Evolutionary conservation across 2,113 vertebrate genomes (phyloP).

Genomic region (Ondatra zibethicus): DNA sequence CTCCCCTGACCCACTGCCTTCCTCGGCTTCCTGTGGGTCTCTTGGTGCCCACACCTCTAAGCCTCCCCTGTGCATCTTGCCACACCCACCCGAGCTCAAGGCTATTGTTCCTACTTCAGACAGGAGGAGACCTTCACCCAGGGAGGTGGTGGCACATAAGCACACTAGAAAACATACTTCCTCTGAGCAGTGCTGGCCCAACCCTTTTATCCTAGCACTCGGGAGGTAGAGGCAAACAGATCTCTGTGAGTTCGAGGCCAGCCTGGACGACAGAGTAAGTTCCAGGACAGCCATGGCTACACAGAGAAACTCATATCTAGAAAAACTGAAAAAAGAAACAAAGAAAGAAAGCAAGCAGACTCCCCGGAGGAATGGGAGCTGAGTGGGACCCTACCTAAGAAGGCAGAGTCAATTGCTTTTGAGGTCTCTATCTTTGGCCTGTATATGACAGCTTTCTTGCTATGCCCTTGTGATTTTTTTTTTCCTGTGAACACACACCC

Average conservation of each 20-base stretch:
- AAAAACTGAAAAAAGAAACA: background rate
- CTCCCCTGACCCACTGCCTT: background rate
- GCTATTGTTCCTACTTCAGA: background rate
- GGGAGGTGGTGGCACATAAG: background rate
- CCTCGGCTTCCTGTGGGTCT: background rate
- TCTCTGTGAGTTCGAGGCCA: background rate
- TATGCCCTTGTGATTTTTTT: background rate
- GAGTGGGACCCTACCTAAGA: background rate
- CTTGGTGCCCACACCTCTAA: background rate
- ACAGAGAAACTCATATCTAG: background rate
- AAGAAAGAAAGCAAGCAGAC: fast-evolving
- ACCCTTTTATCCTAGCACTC: background rate
- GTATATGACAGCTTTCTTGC: fast-evolving
- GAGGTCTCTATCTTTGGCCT: background rate
- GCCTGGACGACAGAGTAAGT: background rate
- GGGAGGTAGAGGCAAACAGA: background rate
- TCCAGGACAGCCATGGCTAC: background rate
- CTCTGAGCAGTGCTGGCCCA: background rate
- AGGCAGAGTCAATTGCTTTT: background rate
- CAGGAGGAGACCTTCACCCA: background rate
- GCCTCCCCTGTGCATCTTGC: background rate
- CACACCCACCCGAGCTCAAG: background rate
- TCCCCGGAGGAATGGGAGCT: background rate
- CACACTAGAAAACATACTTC: background rate
- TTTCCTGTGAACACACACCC: background rate